A percentile compares a stretch with the other conserved stretches of the same genome.
Evolutionary conservation across 2,113 vertebrate genomes (phyloP).

Genomic region (Phylloscopus trochilus): DNA sequence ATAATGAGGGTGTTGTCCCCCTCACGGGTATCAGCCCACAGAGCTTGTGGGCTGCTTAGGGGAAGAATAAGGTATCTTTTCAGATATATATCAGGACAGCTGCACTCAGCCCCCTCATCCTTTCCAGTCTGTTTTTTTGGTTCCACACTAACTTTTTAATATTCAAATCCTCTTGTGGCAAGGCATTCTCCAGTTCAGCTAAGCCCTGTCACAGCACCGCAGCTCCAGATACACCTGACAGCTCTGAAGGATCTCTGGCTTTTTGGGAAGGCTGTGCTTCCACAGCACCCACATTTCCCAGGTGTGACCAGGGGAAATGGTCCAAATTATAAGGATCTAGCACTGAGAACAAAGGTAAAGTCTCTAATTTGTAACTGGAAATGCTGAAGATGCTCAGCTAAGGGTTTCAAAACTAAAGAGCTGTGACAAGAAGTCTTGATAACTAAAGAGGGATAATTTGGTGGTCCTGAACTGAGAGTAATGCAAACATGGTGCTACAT

Average conservation of each 20-base stretch:
- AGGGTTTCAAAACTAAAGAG: background rate
- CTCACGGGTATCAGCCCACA: background rate
- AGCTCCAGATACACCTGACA: background rate
- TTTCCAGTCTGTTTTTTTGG: background rate
- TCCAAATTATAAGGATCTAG: background rate
- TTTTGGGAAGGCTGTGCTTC: background rate
- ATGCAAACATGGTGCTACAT: background rate
- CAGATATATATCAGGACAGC: background rate
- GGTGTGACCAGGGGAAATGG: background rate
- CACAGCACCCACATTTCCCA: fast-evolving
- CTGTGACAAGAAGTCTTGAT: background rate
- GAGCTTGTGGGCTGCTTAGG: background rate
- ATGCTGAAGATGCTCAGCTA: background rate
- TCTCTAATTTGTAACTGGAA: background rate
- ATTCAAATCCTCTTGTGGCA: background rate
- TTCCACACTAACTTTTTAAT: background rate
- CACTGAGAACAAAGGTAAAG: background rate
- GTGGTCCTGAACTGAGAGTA: background rate
- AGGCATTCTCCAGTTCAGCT: background rate
- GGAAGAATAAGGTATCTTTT: background rate
- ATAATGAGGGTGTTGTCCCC: background rate
- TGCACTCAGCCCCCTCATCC: background rate
- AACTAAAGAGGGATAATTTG: background rate
- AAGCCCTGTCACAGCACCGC: background rate
- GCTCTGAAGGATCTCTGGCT: background rate